Base-by-base conservation (phyloP, 2,797 vertebrate species). In the Channa striata region DNA sequence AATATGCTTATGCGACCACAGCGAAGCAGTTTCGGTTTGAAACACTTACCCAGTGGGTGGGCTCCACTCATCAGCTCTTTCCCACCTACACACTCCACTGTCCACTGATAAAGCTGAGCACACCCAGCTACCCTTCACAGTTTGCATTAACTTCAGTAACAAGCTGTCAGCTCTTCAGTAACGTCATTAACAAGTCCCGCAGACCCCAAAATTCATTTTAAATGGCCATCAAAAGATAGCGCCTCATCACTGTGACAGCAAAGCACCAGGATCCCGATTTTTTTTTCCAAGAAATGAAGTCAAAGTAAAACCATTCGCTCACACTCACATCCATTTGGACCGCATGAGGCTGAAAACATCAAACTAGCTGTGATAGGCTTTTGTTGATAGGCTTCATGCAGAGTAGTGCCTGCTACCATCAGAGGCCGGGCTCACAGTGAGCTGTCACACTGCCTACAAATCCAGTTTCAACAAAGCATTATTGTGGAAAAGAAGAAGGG, bases 391-490 rank as follows among this genome's bases (percentile, higher is more conserved):
- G 60, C 48, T 59, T 43, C 77, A 63, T 14, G 59, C 67, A 42
- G 80, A 65, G 71, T 34, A 3, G 44, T 1, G 66, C 37, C 68
- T 34, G 76, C 64, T 58, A 17, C 68, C 71, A 68, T 81, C 78
- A 64, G 66, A 83, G 52, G 33, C 57, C 11, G 20, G 40, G 49
- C 77, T 81, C 66, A 13, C 57, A 59, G 50, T 13, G 42, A 78
- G 72, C 79, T 62, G 59, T 68, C 67, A 60, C n/a, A 17, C 72
- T 44, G 43, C 64, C 69, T 43, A 40, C 69, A 68, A 72, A 77
- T 64, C 78, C 76, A 82, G 52, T 71, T 73, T 59, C 53, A 66
- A 84, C 72, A 81, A 52, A 68, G 68, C 67, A 48, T 68, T 50
- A 72, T 64, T 78, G 68, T 80, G 68, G 82, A 40, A 5, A 40